A percentile compares a stretch with the other conserved stretches of the same genome.
phyloP scores from a whole-genome alignment of 2,888 invertebrate genomes.

The Latrodectus elegans region DNA sequence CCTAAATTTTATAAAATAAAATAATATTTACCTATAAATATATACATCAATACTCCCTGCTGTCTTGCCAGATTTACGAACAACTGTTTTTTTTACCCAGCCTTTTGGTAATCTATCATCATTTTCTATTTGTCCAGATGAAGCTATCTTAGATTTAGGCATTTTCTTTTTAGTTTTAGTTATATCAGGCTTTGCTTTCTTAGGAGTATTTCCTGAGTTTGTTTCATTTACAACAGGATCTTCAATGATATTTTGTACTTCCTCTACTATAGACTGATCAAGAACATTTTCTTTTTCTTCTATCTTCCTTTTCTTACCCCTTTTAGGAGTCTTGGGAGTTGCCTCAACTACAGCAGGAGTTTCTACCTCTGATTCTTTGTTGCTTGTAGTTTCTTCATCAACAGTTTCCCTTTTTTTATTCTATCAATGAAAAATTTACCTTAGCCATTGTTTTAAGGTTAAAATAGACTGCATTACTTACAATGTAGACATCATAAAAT shows the following conservation, averaged over 20 bases:
- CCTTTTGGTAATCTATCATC: slow-evolving; percentile 45
- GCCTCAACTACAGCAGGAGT: slow-evolving; percentile 5
- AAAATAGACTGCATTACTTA: no score
- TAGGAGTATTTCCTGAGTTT: neutral
- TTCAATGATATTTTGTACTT: slow-evolving; percentile 26
- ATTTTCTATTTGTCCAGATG: slow-evolving; percentile 8
- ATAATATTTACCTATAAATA: slow-evolving; percentile 52
- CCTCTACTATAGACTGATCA: slow-evolving; percentile 29
- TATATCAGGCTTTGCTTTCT: neutral
- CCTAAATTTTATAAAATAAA: neutral
- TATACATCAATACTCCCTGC: slow-evolving; percentile 55
- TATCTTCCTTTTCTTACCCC: slow-evolving; percentile 37
- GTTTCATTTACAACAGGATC: slow-evolving; percentile 6
- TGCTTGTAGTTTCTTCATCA: neutral
- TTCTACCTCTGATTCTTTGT: neutral
- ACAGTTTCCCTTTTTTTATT: neutral
- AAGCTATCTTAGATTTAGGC: slow-evolving; percentile 2
- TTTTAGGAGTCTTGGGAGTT: slow-evolving; percentile 9
- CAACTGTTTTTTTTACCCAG: slow-evolving; percentile 54
- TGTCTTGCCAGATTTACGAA: slow-evolving; percentile 56
- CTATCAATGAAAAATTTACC: neutral
- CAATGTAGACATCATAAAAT: no score
- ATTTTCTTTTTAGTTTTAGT: slow-evolving; percentile 17
- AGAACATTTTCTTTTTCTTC: slow-evolving; percentile 48
- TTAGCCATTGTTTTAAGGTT: no score